Conservation (phyloP, 2,797 vertebrate species). For the Poeciliopsis turneri region DNA sequence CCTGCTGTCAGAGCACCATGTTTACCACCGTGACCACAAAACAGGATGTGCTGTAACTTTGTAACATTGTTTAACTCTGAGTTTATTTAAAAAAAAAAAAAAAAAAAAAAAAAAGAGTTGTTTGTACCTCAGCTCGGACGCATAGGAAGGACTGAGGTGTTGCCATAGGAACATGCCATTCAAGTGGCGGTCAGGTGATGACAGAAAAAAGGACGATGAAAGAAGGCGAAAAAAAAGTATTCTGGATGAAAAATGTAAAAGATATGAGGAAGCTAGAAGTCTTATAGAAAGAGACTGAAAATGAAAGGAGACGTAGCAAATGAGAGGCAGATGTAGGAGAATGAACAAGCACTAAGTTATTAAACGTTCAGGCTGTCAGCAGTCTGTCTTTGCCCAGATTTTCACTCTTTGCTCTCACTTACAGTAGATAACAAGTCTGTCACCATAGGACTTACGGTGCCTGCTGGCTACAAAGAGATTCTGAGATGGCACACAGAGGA, state of each 20-base stretch:
- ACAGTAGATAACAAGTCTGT: constrained; percentile 23
- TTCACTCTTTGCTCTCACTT: constrained; percentile 22
- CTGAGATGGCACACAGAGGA: not conserved
- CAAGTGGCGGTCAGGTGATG: constrained; percentile 65
- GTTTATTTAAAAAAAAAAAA: not conserved
- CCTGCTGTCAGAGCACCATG: constrained; percentile 56
- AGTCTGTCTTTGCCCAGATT: constrained; percentile 38
- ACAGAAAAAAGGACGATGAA: constrained; percentile 33
- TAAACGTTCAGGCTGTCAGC: constrained; percentile 25
- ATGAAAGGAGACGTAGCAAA: not conserved
- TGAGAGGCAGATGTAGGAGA: not conserved
- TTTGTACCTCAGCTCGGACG: constrained; percentile 37
- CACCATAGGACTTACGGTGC: constrained; percentile 26
- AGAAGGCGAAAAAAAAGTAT: constrained; percentile 24
- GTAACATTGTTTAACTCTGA: constrained; percentile 12
- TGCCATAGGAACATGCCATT: constrained; percentile 61
- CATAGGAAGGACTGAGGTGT: constrained; percentile 59
- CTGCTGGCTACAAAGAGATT: not conserved
- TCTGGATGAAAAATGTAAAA: constrained; percentile 13
- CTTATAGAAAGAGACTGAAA: not conserved
- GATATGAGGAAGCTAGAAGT: not conserved
- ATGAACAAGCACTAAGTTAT: not conserved
- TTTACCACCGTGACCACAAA: constrained; percentile 52
- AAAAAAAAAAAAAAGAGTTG: constrained; percentile 9
- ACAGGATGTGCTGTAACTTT: constrained; percentile 52